Percentiles rank a stretch among this genome's conserved stretches.
These are phyloP conservation scores for Plagiodera versicolora DNA, from an alignment of 2,888 invertebrate species.

Conservation along the genomic window DNA sequence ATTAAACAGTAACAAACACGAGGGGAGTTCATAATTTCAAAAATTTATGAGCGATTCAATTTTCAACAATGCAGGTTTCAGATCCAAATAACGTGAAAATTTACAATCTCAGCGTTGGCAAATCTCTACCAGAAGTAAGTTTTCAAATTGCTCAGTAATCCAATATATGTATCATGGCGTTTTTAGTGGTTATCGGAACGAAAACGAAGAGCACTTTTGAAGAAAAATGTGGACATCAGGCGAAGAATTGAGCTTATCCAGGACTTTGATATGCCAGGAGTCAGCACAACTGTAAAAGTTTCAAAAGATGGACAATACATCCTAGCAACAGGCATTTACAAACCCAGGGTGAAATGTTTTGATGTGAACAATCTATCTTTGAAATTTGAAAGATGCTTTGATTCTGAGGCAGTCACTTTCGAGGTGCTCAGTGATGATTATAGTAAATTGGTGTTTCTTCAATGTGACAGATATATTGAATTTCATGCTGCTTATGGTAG, in stretches of 20 bases:
- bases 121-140: constrained; percentile 94
- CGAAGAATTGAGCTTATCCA: constrained; percentile 94
- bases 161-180: constrained; percentile 19
- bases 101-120: constrained; percentile 95
- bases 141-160: background rate
- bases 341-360: constrained; percentile 93
- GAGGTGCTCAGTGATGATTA: constrained; percentile 94
- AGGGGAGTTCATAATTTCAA: background rate
- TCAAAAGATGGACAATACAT: constrained; percentile 93
- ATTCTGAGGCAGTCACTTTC: constrained; percentile 94
- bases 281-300: constrained; percentile 81
- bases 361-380: constrained; percentile 94
- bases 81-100: constrained; percentile 96
- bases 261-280: constrained; percentile 98
- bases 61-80: constrained; percentile 79
- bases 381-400: constrained; percentile 97
- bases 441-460: constrained; percentile 90
- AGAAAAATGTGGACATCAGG: constrained; percentile 88
- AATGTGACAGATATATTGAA: constrained; percentile 90
- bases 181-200: constrained; percentile 85
- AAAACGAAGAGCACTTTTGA: constrained; percentile 77
- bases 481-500: constrained; percentile 94
- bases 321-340: constrained; percentile 91
- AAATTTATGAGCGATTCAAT: background rate
- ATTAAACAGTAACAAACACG: background rate